Percentiles rank a stretch among this genome's conserved stretches.
Evolutionary conservation across 2,888 invertebrate genomes (phyloP).

Genomic region (Hypercompe scribonia): DNA sequence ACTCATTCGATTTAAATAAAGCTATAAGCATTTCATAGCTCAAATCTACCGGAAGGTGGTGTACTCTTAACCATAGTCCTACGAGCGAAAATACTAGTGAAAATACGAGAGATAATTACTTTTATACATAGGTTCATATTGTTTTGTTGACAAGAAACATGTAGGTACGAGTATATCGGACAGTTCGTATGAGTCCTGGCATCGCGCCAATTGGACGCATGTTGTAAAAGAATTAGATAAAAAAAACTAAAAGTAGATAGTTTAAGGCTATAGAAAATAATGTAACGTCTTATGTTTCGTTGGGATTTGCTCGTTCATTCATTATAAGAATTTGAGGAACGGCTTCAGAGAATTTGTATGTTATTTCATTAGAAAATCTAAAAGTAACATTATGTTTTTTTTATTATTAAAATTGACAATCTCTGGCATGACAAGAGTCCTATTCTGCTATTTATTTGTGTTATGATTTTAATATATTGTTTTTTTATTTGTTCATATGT

Average conservation of each 20-base stretch:
- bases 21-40: background rate
- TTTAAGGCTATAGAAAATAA: constrained; percentile 2
- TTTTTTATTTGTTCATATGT: no score
- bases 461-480: no score
- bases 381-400: no score
- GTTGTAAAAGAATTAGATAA: constrained; percentile 16
- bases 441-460: no score
- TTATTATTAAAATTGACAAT: no score
- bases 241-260: constrained; percentile 17
- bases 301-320: background rate
- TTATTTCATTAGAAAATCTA: no score
- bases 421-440: no score
- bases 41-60: background rate
- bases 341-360: no score
- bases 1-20: background rate
- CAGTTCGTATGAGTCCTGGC: constrained; percentile 14
- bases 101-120: background rate
- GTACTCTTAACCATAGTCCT: background rate
- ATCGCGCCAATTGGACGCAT: constrained; percentile 9
- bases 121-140: background rate
- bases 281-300: background rate
- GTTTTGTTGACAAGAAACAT: background rate
- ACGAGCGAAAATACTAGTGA: background rate
- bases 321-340: background rate
- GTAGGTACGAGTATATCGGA: background rate